These are phyloP conservation scores for Aphelenchoides besseyi DNA, from an alignment of 1,140 invertebrate species.

Conservation along the genomic window DNA sequence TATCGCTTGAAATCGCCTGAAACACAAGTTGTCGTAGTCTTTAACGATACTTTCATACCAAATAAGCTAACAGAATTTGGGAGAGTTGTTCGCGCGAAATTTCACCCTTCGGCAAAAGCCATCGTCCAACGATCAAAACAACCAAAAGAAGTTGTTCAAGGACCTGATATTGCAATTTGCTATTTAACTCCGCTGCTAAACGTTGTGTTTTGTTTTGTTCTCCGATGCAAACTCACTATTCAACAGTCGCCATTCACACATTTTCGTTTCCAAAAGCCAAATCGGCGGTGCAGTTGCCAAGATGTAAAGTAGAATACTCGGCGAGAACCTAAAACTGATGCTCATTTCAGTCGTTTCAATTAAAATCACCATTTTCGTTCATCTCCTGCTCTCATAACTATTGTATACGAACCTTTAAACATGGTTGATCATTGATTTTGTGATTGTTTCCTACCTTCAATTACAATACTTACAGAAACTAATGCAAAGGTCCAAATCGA, in stretches of 20 bases:
- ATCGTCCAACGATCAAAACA: constrained; percentile 64
- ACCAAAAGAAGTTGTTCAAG: constrained; percentile 65
- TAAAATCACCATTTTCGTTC: constrained; percentile 55
- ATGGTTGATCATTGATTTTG: not conserved
- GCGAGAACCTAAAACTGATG: constrained; percentile 50
- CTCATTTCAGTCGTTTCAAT: not conserved
- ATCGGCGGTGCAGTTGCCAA: constrained; percentile 60
- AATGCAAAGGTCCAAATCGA: constrained; percentile 60
- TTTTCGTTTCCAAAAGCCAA: constrained; percentile 53
- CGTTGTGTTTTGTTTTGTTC: no score
- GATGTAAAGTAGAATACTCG: constrained; percentile 56
- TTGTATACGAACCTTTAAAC: constrained; percentile 46
- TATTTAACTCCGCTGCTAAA: constrained; percentile 14
- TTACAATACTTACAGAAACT: constrained; percentile 55
- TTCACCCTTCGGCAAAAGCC: constrained; percentile 70
- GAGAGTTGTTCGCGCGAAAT: constrained; percentile 83
- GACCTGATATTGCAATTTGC: constrained; percentile 74
- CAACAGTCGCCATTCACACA: constrained; percentile 47
- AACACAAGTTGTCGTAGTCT: not conserved
- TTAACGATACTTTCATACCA: constrained; percentile 67
- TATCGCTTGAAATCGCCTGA: constrained; percentile 74
- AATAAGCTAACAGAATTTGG: constrained; percentile 77
- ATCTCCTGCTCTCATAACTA: constrained; percentile 60
- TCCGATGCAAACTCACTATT: constrained; percentile 19
- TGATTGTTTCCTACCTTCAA: constrained; percentile 53